phyloP scores from a whole-genome alignment of 2,113 vertebrate genomes.

The Heterotis niloticus region DNA sequence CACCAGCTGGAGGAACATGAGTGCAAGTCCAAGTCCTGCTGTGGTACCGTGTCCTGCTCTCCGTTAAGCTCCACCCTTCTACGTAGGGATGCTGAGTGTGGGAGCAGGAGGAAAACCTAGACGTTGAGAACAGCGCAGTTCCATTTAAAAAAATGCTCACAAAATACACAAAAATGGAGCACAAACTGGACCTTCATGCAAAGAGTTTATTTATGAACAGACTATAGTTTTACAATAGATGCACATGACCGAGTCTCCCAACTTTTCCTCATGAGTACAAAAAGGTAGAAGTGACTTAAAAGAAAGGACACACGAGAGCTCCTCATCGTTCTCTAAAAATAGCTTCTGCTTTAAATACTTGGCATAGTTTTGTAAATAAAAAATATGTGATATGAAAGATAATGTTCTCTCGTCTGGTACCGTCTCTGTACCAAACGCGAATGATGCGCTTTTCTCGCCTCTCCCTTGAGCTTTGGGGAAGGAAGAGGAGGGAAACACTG shows the following conservation, averaged over 20 bases:
- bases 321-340: constrained; percentile 66
- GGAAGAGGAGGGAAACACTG: constrained; percentile 60
- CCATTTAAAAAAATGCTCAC: background rate
- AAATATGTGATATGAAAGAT: constrained; percentile 53
- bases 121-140: background rate
- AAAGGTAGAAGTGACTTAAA: constrained; percentile 63
- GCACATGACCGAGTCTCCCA: constrained; percentile 66
- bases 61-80: no score
- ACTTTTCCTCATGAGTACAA: constrained; percentile 60
- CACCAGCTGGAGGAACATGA: constrained; percentile 26
- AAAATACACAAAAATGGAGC: constrained; percentile 26
- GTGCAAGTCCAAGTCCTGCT: no score
- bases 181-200: constrained; percentile 61
- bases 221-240: constrained; percentile 66
- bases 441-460: constrained; percentile 59
- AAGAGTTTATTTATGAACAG: constrained; percentile 70
- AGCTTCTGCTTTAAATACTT: constrained; percentile 65
- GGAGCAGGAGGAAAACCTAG: background rate
- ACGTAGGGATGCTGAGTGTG: no score
- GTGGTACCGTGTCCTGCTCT: no score
- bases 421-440: constrained; percentile 67
- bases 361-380: constrained; percentile 67
- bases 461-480: constrained; percentile 60
- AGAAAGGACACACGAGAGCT: constrained; percentile 45
- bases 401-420: constrained; percentile 53